Conservation (phyloP, 2,888 invertebrate species). For the Limnephilus auricula region DNA sequence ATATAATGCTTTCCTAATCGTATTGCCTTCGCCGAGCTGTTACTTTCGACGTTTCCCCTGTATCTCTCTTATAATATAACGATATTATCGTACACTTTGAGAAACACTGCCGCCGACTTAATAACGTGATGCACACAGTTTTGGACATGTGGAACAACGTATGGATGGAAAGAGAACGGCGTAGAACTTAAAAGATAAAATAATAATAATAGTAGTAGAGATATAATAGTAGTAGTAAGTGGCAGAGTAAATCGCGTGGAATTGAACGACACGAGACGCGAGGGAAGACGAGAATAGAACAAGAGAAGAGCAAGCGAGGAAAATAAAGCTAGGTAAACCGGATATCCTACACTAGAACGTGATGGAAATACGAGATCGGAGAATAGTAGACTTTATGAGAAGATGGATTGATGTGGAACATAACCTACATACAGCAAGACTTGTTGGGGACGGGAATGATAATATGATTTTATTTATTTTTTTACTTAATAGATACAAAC, state of each 20-base stretch:
- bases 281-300: not conserved
- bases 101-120: not conserved
- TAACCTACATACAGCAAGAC: not conserved
- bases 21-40: too few species aligned
- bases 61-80: too few species aligned
- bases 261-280: not conserved
- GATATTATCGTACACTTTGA: not conserved
- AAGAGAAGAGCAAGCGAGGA: not conserved
- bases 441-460: not conserved
- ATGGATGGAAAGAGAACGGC: not conserved
- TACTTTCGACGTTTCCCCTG: too few species aligned
- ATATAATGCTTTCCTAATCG: too few species aligned
- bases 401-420: not conserved
- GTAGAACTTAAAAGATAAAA: not conserved
- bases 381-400: not conserved
- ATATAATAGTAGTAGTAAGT: too few species aligned
- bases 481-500: too few species aligned
- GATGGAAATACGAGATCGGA: not conserved
- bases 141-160: not conserved
- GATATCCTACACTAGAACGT: not conserved
- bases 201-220: too few species aligned
- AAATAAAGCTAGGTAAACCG: not conserved
- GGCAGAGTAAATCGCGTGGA: not conserved
- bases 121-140: not conserved
- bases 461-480: too few species aligned